A percentile compares a stretch with the other conserved stretches of the same genome.
These are phyloP conservation scores for Tyrannus savana DNA, from an alignment of 2,113 vertebrate species.

Conservation along the genomic window DNA sequence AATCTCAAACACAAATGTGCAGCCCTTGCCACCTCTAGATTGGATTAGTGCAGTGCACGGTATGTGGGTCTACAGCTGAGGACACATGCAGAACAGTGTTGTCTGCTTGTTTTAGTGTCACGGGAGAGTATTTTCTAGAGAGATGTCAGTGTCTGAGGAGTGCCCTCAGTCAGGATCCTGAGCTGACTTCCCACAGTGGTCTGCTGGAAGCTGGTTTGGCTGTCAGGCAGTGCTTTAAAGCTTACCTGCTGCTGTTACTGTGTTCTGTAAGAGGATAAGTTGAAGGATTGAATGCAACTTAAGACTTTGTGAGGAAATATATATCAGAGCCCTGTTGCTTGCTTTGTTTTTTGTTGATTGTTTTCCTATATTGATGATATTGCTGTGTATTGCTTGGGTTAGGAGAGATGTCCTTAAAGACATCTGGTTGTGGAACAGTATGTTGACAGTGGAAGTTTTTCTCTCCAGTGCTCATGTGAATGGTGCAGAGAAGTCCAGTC, in stretches of 20 bases:
- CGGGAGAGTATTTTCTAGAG: not conserved
- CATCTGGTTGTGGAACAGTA: not conserved
- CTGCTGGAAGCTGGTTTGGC: not conserved
- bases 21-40: slow-evolving; percentile 7
- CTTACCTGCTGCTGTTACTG: not conserved
- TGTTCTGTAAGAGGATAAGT: not conserved
- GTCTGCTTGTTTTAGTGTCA: slow-evolving; percentile 28
- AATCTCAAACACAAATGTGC: slow-evolving; percentile 8
- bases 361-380: not conserved
- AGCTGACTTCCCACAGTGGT: not conserved
- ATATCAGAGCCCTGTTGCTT: not conserved
- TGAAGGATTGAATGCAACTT: not conserved
- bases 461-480: not conserved
- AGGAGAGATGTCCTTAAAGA: not conserved
- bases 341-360: not conserved
- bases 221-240: not conserved
- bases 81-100: not conserved
- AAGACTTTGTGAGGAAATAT: not conserved
- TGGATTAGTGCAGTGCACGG: not conserved
- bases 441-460: not conserved
- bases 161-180: not conserved
- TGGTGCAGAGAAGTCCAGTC: not conserved
- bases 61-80: not conserved
- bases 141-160: not conserved
- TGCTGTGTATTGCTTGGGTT: not conserved